phyloP scores from a whole-genome alignment of 1,140 invertebrate species.

The Trissolcus basalis region DNA sequence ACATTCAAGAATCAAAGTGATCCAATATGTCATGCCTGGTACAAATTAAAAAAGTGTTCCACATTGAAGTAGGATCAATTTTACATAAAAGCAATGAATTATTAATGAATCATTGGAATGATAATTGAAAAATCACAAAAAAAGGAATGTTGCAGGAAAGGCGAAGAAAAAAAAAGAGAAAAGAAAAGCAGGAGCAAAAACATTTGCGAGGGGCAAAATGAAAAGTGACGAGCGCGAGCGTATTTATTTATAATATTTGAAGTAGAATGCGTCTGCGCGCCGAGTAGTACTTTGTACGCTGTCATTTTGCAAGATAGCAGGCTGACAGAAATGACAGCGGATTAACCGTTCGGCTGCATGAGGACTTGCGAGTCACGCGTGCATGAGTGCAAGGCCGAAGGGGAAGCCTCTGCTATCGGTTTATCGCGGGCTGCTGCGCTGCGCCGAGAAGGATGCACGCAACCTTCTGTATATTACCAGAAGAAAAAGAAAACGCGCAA shows the following conservation, averaged over 20 bases:
- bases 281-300: slow-evolving; percentile 61
- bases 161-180: too few species aligned
- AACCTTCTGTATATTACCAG: slow-evolving; percentile 38
- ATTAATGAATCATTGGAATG: too few species aligned
- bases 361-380: slow-evolving; percentile 58
- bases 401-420: slow-evolving; percentile 38
- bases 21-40: too few species aligned
- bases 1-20: too few species aligned
- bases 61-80: too few species aligned
- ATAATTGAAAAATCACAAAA: too few species aligned
- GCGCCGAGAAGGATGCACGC: slow-evolving; percentile 42
- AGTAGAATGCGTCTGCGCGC: slow-evolving; percentile 33
- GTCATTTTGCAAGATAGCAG: slow-evolving; percentile 59
- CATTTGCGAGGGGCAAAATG: background rate
- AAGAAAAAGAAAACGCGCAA: slow-evolving; percentile 20
- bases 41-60: too few species aligned
- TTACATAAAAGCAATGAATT: too few species aligned
- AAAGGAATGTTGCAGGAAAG: too few species aligned
- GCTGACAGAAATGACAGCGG: slow-evolving; percentile 62
- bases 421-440: slow-evolving; percentile 34
- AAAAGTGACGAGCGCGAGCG: slow-evolving; percentile 27
- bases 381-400: slow-evolving; percentile 56
- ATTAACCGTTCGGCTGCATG: slow-evolving; percentile 58
- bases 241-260: slow-evolving; percentile 44
- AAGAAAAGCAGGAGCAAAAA: slow-evolving; percentile 5